These are phyloP conservation scores for Castor canadensis DNA, from an alignment of 2,113 vertebrate species.

Conservation along the genomic window DNA sequence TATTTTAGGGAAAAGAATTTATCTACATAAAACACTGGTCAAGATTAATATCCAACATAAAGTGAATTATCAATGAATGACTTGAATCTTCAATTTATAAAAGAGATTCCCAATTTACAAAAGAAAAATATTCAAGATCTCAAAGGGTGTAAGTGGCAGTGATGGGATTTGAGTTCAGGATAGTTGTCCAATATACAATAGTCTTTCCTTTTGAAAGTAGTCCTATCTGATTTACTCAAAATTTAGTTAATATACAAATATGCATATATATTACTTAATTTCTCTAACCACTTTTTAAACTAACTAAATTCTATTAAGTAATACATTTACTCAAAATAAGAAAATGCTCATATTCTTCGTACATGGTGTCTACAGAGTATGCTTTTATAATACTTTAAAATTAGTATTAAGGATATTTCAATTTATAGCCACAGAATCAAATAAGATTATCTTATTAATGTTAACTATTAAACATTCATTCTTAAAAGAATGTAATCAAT, in stretches of 20 bases:
- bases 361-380: neutral
- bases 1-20: neutral
- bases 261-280: neutral
- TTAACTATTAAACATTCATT: too few relatives aligned
- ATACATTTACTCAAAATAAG: neutral
- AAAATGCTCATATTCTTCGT: neutral
- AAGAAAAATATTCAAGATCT: neutral
- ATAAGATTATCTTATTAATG: conserved; percentile 14
- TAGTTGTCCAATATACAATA: neutral
- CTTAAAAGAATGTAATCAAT: neutral
- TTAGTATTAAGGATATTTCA: neutral
- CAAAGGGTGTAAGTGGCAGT: neutral
- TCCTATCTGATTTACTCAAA: neutral
- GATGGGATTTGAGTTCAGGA: neutral
- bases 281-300: neutral
- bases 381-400: neutral
- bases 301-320: neutral
- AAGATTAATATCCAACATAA: neutral
- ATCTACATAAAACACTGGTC: neutral
- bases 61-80: neutral
- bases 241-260: neutral
- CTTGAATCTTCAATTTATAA: neutral
- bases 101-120: neutral
- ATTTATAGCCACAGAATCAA: conserved; percentile 25
- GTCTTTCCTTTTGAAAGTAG: neutral